Percentiles rank a stretch among this genome's conserved stretches.
Evolutionary conservation across 1,140 invertebrate species (phyloP).

Genomic region (Eurosta solidaginis): DNA sequence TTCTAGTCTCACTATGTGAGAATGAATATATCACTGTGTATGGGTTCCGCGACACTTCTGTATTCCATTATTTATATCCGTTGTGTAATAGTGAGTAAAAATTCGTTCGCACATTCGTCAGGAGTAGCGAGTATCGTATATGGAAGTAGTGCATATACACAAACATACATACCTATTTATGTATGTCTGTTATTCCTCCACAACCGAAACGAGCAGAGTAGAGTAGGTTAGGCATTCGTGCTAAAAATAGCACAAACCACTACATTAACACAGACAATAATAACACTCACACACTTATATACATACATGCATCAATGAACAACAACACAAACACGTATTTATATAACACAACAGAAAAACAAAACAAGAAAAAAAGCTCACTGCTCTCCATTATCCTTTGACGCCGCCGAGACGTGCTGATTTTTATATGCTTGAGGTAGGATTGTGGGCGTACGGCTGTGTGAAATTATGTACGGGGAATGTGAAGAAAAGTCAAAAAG

Average conservation of each 20-base stretch:
- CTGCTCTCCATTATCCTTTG: constrained; percentile 7
- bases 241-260: constrained; percentile 27
- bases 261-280: background rate
- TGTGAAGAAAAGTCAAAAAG: no score
- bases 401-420: constrained; percentile 8
- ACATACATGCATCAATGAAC: background rate
- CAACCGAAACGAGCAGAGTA: background rate
- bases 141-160: no score
- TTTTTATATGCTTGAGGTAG: constrained; percentile 18
- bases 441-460: constrained; percentile 2
- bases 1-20: no score
- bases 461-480: background rate
- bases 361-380: background rate
- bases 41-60: no score
- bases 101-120: no score
- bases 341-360: background rate
- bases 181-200: background rate
- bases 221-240: constrained; percentile 16
- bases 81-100: no score
- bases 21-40: no score
- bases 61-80: no score
- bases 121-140: no score
- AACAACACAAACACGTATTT: background rate
- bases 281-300: background rate
- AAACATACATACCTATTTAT: no score